These are phyloP conservation scores for Sprattus sprattus DNA, from an alignment of 2,113 vertebrate species.

Conservation along the genomic window DNA sequence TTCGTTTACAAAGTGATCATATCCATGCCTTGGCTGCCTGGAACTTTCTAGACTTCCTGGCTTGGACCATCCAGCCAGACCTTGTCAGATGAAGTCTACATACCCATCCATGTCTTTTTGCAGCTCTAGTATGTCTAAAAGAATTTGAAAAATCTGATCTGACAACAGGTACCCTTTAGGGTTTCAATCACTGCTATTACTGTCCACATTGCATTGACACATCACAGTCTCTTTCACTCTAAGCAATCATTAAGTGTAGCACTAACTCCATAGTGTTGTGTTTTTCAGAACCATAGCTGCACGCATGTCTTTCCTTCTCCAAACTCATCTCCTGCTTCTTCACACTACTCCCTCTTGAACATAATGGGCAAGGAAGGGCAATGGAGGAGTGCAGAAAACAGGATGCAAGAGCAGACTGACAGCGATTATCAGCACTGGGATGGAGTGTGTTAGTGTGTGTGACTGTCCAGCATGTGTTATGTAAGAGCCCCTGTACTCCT, in stretches of 20 bases:
- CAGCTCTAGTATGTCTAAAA: background rate
- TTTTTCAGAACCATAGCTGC: background rate
- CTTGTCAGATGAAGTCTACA: background rate
- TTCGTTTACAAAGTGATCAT: background rate
- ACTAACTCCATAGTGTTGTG: background rate
- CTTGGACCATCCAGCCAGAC: background rate
- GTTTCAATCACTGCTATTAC: no score
- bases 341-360: background rate
- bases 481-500: conserved; percentile 25
- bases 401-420: conserved; percentile 41
- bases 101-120: background rate
- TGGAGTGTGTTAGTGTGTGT: conserved; percentile 13
- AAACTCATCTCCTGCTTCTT: background rate
- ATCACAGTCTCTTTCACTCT: background rate
- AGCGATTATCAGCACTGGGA: conserved; percentile 49
- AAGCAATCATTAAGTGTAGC: background rate
- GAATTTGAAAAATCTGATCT: background rate
- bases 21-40: background rate
- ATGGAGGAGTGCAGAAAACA: conserved; percentile 4
- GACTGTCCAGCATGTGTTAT: conserved; percentile 43
- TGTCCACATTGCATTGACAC: background rate
- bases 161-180: background rate
- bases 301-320: background rate
- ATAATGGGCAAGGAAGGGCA: background rate
- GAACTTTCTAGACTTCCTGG: background rate